Evolutionary conservation across 2,113 vertebrate species (phyloP).

Genomic region (Neoarius graeffei): DNA sequence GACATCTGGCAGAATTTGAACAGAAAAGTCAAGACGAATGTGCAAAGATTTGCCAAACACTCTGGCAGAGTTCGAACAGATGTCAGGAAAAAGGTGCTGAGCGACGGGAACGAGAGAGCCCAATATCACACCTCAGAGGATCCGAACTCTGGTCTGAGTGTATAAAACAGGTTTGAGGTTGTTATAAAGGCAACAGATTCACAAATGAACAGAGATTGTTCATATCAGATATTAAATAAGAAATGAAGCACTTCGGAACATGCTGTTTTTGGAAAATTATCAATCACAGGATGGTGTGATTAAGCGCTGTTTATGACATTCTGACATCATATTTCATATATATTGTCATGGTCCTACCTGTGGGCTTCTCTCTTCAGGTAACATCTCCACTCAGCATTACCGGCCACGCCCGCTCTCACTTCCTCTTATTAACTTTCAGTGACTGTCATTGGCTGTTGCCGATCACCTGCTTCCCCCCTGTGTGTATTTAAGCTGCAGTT

Average conservation of each 20-base stretch:
- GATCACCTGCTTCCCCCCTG: no score
- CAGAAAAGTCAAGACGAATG: background rate
- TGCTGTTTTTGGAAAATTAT: background rate
- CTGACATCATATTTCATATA: no score
- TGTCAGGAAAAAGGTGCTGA: background rate
- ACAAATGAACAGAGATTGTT: background rate
- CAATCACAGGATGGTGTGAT: background rate
- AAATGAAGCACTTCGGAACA: background rate
- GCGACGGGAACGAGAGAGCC: background rate
- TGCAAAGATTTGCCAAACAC: background rate
- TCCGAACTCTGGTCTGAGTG: background rate
- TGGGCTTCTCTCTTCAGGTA: no score
- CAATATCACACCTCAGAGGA: background rate
- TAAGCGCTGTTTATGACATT: background rate
- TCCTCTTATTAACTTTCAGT: no score
- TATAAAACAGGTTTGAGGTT: background rate
- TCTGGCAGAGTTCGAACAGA: background rate
- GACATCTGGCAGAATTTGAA: background rate
- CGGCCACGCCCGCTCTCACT: no score
- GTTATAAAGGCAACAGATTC: background rate
- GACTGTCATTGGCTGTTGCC: no score
- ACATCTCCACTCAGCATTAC: no score
- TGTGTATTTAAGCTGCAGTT: no score
- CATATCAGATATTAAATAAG: background rate
- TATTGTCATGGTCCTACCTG: no score